Base-by-base conservation (phyloP, 2,113 vertebrate genomes). In the Takifugu bimaculatus region DNA sequence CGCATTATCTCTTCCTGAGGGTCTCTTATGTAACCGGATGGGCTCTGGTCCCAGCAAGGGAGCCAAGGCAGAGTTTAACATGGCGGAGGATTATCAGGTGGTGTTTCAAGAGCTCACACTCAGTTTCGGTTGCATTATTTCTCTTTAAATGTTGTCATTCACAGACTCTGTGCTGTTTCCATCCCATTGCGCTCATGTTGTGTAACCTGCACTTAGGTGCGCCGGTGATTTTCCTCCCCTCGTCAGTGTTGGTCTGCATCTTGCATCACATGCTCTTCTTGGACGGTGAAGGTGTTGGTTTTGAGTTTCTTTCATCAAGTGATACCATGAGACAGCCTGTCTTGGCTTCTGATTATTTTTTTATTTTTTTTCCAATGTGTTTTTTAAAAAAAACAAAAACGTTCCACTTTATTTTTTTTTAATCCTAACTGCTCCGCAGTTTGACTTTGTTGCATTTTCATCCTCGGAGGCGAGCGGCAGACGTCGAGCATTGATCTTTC, bases 301-400 rank as follows among this genome's bases (percentile, higher is more conserved):
- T 91, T 90, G 83, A 84, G 85, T 92, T 92, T 87, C 91, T 90
- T 89, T 86, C 86, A 88, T 54, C 74, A 79, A 78, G 75, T 69
- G 76, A 78, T 64, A 60, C 75, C 86, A 83, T 89, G 89, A 89
- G 88, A 91, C 82, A 35, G 28, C 65, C 75, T 82, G 79, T 83
- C 78, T 3, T 3, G 32, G 63, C 60, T 55, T 60, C 66, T 63
- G 54, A 80, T 54, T 83, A 76, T 85, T 79, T 39, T 39, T 6
- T 39, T 39, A 10, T 85, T 79, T 39, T 39, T 6, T 39, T 39
- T 39, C 79, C 77, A 77, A 60, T 58, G 75, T 71, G 68, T 48
- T 48, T 78, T 78, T 82, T 75, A 78, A 83, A 20, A 20, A 20
- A 88, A 86, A 39, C 29, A 39, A 39, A 39, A 39, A 10, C 35